Evolutionary conservation across 2,113 vertebrate species (phyloP), one percentile per base, ranked within the genome.

Genomic region (Pterocles burchelli): DNA sequence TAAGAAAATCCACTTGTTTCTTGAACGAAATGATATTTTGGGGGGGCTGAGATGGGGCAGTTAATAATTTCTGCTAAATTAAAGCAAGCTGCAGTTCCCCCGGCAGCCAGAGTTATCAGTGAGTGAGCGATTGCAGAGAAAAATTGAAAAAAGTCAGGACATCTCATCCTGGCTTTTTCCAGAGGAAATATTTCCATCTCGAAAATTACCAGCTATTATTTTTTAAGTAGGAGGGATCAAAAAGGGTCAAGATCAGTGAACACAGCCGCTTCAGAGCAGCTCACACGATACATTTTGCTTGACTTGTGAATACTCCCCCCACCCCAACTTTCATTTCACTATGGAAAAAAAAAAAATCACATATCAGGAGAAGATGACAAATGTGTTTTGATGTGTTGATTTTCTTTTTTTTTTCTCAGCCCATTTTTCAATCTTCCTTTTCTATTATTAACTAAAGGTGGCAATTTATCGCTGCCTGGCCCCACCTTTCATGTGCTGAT

Each of bases 1-100:
- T 73, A 78, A 88, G 70, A 67, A 81, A 85, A 91, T 36, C 33
- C 36, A 43, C 52, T 71, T 76, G 33, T 62, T 88, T 62, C 79
- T 81, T 34, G 28, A 81, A 72, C 2, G 1, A 43, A 66, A 46
- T 45, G 1, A 12, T 80, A 17, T 57, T 65, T 11, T 8, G 49
- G 36, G 43, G 34, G 21, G 36, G 25, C 9, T 1, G 9, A 86
- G 77, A 65, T 49, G 67, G 24, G 73, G 51, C 74, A 58, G 43
- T 38, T 58, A 67, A 87, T 79, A 63, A 49, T 77, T 89, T 76
- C 82, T 52, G 43, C 10, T 82, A 34, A 84, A 52, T 84, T 66
- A 71, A 88, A 84, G 41, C 51, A 71, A 57, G 33, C 79, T 62
- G 58, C 68, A 13, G 46, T 19, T 88, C 58, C 46, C 28, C 67